These are phyloP conservation scores for Oscheius sp. DNA, from an alignment of 2,888 invertebrate genomes.

Conservation along the genomic window DNA sequence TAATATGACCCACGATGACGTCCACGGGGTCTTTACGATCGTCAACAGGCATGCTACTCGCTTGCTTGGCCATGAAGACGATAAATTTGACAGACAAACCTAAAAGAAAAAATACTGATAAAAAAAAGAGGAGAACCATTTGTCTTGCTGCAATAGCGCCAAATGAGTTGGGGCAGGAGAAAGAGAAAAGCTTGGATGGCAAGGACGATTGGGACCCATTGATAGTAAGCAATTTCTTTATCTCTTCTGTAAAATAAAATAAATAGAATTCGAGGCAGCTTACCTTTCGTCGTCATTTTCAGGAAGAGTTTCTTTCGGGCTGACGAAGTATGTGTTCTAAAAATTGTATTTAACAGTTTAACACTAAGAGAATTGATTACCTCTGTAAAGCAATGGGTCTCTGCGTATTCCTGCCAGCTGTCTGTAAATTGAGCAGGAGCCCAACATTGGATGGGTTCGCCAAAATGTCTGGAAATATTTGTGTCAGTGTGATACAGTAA, in stretches of 20 bases:
- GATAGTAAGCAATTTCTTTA: slow-evolving; percentile 27
- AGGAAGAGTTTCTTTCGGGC: slow-evolving; percentile 68
- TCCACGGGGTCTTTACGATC: slow-evolving; percentile 52
- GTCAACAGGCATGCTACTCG: slow-evolving; percentile 71
- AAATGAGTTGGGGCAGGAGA: slow-evolving; percentile 76
- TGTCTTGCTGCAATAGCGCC: slow-evolving; percentile 73
- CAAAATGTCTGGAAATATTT: slow-evolving; percentile 62
- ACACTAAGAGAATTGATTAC: slow-evolving; percentile 43
- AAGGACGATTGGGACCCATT: slow-evolving; percentile 74
- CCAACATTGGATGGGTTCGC: slow-evolving; percentile 73
- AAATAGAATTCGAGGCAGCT: too few species aligned
- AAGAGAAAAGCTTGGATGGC: slow-evolving; percentile 76
- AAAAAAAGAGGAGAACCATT: too few species aligned
- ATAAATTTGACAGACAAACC: slow-evolving; percentile 61
- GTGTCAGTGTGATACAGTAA: neutral
- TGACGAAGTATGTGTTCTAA: slow-evolving; percentile 72
- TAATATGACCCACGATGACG: slow-evolving; percentile 76
- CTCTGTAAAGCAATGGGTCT: slow-evolving; percentile 73
- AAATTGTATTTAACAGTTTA: too few species aligned
- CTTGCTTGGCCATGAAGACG: slow-evolving; percentile 75
- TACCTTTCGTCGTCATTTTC: slow-evolving; percentile 6
- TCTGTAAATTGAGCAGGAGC: slow-evolving; percentile 73
- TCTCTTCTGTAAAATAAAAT: neutral
- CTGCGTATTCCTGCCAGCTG: slow-evolving; percentile 73
- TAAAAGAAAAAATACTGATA: slow-evolving; percentile 39